These are phyloP conservation scores for Aspiorhynchus laticeps DNA, from an alignment of 2,113 vertebrate species.

Conservation along the genomic window DNA sequence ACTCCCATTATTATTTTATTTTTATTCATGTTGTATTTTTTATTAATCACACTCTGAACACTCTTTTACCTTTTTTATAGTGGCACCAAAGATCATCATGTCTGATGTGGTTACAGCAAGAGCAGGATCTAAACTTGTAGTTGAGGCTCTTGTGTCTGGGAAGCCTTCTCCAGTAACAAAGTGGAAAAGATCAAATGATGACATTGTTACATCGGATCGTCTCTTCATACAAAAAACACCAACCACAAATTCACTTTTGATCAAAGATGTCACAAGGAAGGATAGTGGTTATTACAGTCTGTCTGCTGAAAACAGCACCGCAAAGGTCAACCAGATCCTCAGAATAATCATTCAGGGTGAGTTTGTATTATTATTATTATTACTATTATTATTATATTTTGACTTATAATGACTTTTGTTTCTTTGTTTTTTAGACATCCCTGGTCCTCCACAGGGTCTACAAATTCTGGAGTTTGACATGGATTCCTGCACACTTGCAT, in stretches of 20 bases:
- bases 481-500: slow-evolving; percentile 89
- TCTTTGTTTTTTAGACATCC: slow-evolving; percentile 80
- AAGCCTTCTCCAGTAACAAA: slow-evolving; percentile 89
- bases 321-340: slow-evolving; percentile 87
- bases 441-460: slow-evolving; percentile 91
- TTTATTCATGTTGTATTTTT: background rate
- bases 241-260: slow-evolving; percentile 82
- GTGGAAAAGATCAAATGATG: slow-evolving; percentile 89
- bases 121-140: slow-evolving; percentile 91
- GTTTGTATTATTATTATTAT: slow-evolving; percentile 52
- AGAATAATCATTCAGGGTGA: slow-evolving; percentile 90
- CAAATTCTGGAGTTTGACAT: slow-evolving; percentile 90
- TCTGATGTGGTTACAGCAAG: slow-evolving; percentile 86
- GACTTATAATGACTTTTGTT: background rate
- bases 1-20: background rate
- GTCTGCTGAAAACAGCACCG: slow-evolving; percentile 89
- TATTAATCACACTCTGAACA: background rate
- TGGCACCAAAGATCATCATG: slow-evolving; percentile 93
- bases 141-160: slow-evolving; percentile 92
- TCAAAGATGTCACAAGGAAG: slow-evolving; percentile 90
- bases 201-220: slow-evolving; percentile 88
- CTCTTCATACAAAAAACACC: slow-evolving; percentile 87
- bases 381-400: background rate
- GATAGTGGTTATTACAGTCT: slow-evolving; percentile 94
- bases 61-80: slow-evolving; percentile 71